phyloP scores from a whole-genome alignment of 2,113 vertebrate species.

The Pterocles burchelli region DNA sequence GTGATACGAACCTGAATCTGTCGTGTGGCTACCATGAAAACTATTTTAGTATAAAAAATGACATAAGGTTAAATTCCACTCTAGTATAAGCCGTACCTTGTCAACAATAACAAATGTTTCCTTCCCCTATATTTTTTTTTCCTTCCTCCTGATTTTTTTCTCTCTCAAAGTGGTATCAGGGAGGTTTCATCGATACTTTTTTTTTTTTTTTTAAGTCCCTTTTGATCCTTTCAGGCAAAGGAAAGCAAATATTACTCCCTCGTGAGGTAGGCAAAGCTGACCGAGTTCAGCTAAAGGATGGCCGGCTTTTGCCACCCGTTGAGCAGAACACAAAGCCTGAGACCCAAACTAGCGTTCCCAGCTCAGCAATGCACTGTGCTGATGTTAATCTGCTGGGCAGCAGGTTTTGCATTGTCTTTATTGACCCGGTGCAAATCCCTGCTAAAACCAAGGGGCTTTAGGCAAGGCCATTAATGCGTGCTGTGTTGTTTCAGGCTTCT shows the following conservation, averaged over 20 bases:
- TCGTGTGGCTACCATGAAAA: background rate
- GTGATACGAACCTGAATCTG: background rate
- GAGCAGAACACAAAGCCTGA: background rate
- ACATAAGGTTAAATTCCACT: background rate
- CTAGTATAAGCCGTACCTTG: background rate
- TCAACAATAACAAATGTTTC: background rate
- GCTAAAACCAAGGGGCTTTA: slow-evolving; percentile 30
- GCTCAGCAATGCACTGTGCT: slow-evolving; percentile 23
- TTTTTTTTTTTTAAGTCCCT: background rate
- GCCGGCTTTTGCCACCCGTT: slow-evolving; percentile 14
- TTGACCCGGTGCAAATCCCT: background rate
- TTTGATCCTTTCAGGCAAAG: background rate
- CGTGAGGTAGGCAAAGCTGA: background rate
- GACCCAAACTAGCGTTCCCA: background rate
- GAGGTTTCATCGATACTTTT: background rate
- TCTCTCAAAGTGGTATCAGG: background rate
- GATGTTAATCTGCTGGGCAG: slow-evolving; percentile 3
- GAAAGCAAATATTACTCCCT: background rate
- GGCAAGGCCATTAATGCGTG: background rate
- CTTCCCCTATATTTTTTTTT: background rate
- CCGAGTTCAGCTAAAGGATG: background rate
- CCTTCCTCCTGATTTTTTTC: background rate
- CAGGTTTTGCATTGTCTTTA: slow-evolving; percentile 44
- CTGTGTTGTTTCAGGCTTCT: slow-evolving; percentile 28
- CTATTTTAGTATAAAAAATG: background rate